Conservation (phyloP, 2,888 invertebrate genomes). For the Pristionchus mayeri region DNA sequence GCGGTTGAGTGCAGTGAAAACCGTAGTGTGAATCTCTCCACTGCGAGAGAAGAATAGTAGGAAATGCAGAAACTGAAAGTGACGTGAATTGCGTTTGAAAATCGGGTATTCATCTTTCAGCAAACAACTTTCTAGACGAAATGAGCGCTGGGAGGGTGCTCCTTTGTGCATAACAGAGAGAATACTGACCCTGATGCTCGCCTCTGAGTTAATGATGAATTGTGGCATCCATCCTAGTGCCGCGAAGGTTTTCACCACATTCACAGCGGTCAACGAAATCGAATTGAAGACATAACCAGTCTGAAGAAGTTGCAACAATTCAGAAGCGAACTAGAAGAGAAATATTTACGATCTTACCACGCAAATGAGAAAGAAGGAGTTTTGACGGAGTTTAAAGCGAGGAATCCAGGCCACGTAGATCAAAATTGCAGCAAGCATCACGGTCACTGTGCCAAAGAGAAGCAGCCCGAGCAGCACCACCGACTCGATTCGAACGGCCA, state of each 20-base stretch:
- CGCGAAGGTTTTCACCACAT: neutral
- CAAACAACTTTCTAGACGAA: no score
- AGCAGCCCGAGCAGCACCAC: neutral
- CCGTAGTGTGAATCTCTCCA: neutral
- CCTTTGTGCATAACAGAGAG: neutral
- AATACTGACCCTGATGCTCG: neutral
- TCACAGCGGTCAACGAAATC: neutral
- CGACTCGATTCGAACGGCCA: no score
- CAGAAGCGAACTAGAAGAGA: neutral
- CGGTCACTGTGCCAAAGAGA: neutral
- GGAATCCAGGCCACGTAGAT: neutral
- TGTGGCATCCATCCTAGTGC: neutral
- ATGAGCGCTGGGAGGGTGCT: neutral
- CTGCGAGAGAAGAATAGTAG: neutral
- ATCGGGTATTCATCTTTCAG: no score
- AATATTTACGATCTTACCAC: neutral
- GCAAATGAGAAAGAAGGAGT: neutral
- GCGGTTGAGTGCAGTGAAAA: neutral
- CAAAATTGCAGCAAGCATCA: neutral
- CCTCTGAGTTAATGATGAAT: neutral
- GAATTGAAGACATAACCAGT: neutral
- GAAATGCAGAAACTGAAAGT: neutral
- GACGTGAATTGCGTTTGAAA: no score
- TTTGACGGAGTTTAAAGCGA: neutral
- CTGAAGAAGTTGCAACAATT: neutral